Conservation (phyloP, 2,113 vertebrate genomes). For the Neolamprologus falcicula region DNA sequence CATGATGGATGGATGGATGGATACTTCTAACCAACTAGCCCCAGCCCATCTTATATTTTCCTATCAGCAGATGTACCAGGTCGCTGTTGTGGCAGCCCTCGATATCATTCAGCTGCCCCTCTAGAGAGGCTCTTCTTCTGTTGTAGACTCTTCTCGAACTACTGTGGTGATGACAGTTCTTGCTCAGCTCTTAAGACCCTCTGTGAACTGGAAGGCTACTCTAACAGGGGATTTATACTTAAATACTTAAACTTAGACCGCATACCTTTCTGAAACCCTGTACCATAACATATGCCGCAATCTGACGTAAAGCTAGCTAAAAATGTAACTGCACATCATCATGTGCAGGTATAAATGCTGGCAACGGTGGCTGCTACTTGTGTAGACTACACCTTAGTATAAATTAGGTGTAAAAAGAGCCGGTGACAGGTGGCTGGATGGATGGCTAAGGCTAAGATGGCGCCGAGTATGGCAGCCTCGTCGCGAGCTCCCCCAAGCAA, state of each 20-base stretch:
- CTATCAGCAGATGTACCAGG: background rate
- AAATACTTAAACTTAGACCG: background rate
- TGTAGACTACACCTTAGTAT: background rate
- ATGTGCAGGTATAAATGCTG: background rate
- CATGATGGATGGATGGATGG: background rate
- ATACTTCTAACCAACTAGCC: background rate
- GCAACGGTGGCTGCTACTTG: background rate
- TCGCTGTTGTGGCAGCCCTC: fast-evolving
- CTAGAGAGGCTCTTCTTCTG: background rate
- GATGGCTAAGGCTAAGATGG: background rate
- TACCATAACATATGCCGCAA: background rate
- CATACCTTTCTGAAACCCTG: background rate
- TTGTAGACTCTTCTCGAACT: background rate
- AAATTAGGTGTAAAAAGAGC: background rate
- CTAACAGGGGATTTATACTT: background rate
- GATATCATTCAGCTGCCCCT: background rate
- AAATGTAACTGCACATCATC: background rate
- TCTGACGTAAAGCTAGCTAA: fast-evolving
- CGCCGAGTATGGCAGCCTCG: background rate
- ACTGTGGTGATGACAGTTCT: background rate
- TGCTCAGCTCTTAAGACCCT: background rate
- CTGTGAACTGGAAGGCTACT: background rate
- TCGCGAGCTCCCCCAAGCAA: background rate
- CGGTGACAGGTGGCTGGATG: fast-evolving
- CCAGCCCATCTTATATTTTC: background rate